Evolutionary conservation across 2,888 invertebrate species (phyloP), one percentile per base, ranked within the genome.

Genomic region (Cerastoderma edule): DNA sequence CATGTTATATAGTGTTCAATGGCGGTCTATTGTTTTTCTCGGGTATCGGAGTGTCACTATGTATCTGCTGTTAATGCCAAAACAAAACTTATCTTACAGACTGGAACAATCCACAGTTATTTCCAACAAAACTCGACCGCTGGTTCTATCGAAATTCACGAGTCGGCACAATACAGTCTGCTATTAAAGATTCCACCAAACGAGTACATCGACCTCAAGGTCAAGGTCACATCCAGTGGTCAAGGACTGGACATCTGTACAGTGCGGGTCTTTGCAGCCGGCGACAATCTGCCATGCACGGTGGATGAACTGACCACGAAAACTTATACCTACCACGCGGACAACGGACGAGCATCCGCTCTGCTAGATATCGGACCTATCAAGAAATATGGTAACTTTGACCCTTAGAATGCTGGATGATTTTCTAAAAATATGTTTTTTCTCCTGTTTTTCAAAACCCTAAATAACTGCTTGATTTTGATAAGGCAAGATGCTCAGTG

Each of bases 351-450:
- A 0, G 75, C 76, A n/a, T 32, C 73, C 16, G 81, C 70, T 0
- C 64, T 53, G 0, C 33, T 85, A 0, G 80, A 84, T 28, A 48
- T 83, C 10, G 83, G 83, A 0, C 46, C 74, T 3, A 65, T 84
- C 0, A 82, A 83, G 24, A 86, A 86, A 64, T 83, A 82, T 67
- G 86, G 88, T 85, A 69, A 65, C 75, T 74, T n/a, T n/a, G n/a
- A n/a, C n/a, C n/a, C n/a, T n/a, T 39, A 13, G 39, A 16, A 39
- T 39, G 39, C 16, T 39, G 16, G 16, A 39, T 13, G 16, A 39
- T 8, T 8, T 39, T 39, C 10, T 8, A 13, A 13, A 13, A 13
- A 16, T 39, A 16, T 39, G 39, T 16, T 13, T 13, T 39, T 39
- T 39, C 39, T 39, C 39, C 8, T 39, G 8, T 8, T 39, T 39